Evolutionary conservation across 1,140 invertebrate species (phyloP).

Genomic region (Zeugodacus cucurbitae): DNA sequence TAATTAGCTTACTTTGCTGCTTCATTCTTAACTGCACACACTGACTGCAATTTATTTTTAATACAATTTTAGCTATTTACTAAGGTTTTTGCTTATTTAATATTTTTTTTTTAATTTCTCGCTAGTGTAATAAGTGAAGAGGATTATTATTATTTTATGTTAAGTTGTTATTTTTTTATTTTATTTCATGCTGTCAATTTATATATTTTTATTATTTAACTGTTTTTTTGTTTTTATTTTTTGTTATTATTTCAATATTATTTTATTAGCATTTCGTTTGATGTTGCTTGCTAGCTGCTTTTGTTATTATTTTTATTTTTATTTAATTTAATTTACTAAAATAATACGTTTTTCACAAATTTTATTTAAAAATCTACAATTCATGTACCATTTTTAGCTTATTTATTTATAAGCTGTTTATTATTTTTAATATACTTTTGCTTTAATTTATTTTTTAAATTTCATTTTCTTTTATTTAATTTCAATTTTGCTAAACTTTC

Average conservation of each 20-base stretch:
- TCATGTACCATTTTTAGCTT: neutral
- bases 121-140: slow-evolving; percentile 2
- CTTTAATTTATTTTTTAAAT: slow-evolving; percentile 29
- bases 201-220: slow-evolving; percentile 16
- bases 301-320: neutral
- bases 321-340: slow-evolving; percentile 28
- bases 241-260: slow-evolving; percentile 41
- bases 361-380: slow-evolving; percentile 41
- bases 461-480: slow-evolving; percentile 36
- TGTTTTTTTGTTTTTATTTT: slow-evolving; percentile 31
- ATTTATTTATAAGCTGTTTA: slow-evolving; percentile 15
- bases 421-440: slow-evolving; percentile 42
- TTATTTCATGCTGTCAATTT: neutral
- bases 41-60: neutral
- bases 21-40: neutral
- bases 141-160: neutral
- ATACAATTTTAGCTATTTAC: neutral
- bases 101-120: slow-evolving; percentile 30
- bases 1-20: neutral
- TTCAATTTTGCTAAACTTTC: slow-evolving; percentile 40
- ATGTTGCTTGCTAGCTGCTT: slow-evolving; percentile 19
- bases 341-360: slow-evolving; percentile 29
- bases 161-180: neutral
- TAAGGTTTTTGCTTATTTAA: neutral
- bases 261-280: neutral